Percentiles rank a stretch among this genome's conserved stretches.
These are phyloP conservation scores for Heliconius ethilla DNA, from an alignment of 2,888 invertebrate genomes.

Conservation along the genomic window DNA sequence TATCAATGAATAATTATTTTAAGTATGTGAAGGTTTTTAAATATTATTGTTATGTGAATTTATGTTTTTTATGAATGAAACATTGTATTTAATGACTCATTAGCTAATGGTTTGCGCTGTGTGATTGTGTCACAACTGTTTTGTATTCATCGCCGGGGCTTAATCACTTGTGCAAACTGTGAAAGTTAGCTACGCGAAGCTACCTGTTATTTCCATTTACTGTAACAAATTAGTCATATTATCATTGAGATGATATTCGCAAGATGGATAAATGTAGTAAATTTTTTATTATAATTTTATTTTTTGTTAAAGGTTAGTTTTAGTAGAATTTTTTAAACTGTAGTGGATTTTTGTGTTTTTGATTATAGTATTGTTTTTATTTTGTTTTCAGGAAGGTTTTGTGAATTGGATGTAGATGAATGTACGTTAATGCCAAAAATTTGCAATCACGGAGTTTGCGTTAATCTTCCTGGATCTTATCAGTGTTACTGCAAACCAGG, in stretches of 20 bases:
- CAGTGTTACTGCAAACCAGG: slow-evolving; percentile 93
- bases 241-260: slow-evolving; percentile 29
- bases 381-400: slow-evolving; percentile 74
- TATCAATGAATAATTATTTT: slow-evolving; percentile 18
- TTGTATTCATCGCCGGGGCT: slow-evolving; percentile 35
- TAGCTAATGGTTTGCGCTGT: slow-evolving; percentile 15
- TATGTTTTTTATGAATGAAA: slow-evolving; percentile 27
- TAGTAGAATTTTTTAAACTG: neutral
- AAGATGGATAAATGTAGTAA: slow-evolving; percentile 40
- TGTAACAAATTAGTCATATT: slow-evolving; percentile 44
- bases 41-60: slow-evolving; percentile 15
- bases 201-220: slow-evolving; percentile 50
- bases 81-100: slow-evolving; percentile 21
- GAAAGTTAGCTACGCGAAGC: slow-evolving; percentile 48
- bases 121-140: slow-evolving; percentile 16
- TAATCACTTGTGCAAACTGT: slow-evolving; percentile 63
- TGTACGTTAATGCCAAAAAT: slow-evolving; percentile 83
- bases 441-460: slow-evolving; percentile 92
- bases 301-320: slow-evolving; percentile 37
- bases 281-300: slow-evolving; percentile 36
- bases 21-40: slow-evolving; percentile 20
- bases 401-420: slow-evolving; percentile 88
- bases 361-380: neutral
- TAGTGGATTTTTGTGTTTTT: neutral
- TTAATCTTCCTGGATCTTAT: slow-evolving; percentile 88